Conservation (phyloP, 2,888 invertebrate genomes). For the Hyles lineata region DNA sequence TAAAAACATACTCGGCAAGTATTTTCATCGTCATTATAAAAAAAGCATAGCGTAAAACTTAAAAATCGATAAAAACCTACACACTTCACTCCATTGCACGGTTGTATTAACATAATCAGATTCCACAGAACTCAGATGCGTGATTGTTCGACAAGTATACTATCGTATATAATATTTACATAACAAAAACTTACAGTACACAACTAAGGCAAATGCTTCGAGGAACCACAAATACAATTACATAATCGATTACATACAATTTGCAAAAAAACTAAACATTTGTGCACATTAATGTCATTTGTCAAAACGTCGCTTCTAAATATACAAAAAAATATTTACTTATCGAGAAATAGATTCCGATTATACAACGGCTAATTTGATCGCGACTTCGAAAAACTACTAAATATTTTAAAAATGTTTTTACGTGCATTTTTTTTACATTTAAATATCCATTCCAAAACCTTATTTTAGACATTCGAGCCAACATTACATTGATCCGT, state of each 20-base stretch:
- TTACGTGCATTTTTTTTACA: neutral
- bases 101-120: slow-evolving; percentile 42
- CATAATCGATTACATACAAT: slow-evolving; percentile 27
- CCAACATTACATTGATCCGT: no score
- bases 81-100: slow-evolving; percentile 42
- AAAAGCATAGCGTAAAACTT: slow-evolving; percentile 33
- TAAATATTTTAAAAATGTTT: neutral
- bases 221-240: slow-evolving; percentile 71
- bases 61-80: slow-evolving; percentile 12
- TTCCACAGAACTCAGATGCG: slow-evolving; percentile 45
- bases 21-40: slow-evolving; percentile 33
- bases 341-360: slow-evolving; percentile 32
- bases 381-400: slow-evolving; percentile 1
- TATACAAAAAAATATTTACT: slow-evolving; percentile 35
- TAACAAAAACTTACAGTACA: slow-evolving; percentile 41
- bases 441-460: neutral
- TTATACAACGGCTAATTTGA: neutral
- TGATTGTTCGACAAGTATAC: slow-evolving; percentile 7
- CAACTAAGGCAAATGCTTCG: slow-evolving; percentile 74
- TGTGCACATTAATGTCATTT: slow-evolving; percentile 28
- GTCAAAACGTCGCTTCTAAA: slow-evolving; percentile 40
- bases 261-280: slow-evolving; percentile 29
- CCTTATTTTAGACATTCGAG: neutral
- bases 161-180: slow-evolving; percentile 37
- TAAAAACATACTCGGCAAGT: slow-evolving; percentile 47